Percentiles rank a stretch among this genome's conserved stretches.
These are phyloP conservation scores for Priocnemis perturbator DNA, from an alignment of 2,888 invertebrate genomes.

Conservation along the genomic window DNA sequence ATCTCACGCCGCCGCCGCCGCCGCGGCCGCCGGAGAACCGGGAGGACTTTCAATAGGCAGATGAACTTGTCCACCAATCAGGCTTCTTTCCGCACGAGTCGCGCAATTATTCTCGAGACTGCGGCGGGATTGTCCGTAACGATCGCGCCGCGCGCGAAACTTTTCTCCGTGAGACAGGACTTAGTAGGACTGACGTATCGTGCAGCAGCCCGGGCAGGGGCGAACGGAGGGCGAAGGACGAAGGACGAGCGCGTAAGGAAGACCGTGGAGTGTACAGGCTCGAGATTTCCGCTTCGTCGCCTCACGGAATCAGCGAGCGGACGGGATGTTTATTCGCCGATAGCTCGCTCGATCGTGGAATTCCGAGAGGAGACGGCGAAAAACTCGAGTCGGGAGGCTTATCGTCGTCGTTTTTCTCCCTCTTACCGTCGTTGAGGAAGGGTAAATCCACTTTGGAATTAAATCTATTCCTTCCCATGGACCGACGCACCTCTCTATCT, in stretches of 20 bases:
- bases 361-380: constrained; percentile 42
- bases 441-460: constrained; percentile 61
- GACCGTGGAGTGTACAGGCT: constrained; percentile 21
- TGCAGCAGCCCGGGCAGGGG: constrained; percentile 18
- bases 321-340: constrained; percentile 55
- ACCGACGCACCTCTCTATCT: constrained; percentile 15
- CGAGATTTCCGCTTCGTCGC: constrained; percentile 55
- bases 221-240: neutral
- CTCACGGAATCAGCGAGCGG: constrained; percentile 47
- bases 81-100: constrained; percentile 52
- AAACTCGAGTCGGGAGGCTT: constrained; percentile 45
- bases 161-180: constrained; percentile 38
- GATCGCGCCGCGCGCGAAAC: constrained; percentile 36
- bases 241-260: constrained; percentile 21
- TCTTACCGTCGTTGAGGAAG: constrained; percentile 22
- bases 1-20: constrained; percentile 12
- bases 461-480: constrained; percentile 58
- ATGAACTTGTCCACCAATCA: constrained; percentile 42
- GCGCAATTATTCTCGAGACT: constrained; percentile 50
- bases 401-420: constrained; percentile 46
- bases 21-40: no score
- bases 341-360: constrained; percentile 49
- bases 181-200: constrained; percentile 33
- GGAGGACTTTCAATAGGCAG: constrained; percentile 28
- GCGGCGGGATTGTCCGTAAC: constrained; percentile 41